Base-by-base conservation (phyloP, 2,888 invertebrate species). In the Mechanitis messenoides region DNA sequence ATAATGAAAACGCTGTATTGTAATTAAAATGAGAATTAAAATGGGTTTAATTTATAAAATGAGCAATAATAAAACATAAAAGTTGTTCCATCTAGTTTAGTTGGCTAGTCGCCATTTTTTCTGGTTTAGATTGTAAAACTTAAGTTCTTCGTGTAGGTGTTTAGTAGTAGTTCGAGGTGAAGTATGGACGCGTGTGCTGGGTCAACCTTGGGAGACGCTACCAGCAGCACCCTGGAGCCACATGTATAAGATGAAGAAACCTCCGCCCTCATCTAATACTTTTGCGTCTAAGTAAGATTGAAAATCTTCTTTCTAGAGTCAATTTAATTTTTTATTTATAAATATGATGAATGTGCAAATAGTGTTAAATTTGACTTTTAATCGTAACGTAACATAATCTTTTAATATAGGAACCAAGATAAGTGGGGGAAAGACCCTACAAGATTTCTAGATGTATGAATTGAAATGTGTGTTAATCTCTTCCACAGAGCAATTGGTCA, bases 161-260 rank as follows among this genome's bases (percentile, higher is more conserved):
- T 69, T 90, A 5, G 89, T 90, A 12, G 85, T 89, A 11, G 87
- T 89, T 0, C 76, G 87, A 0, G 89, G 89, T 0, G 89, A 90
- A 59, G 89, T 90, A 0, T 90, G 89, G 89, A 90, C 89, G 0
- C 72, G 86, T 2, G 89, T 90, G 35, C 72, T 88, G 47, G 89
- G 89, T 0, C 89, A 90, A 68, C 89, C 89, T 0, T 90, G 89
- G 89, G 89, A 90, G 72, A 78, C 81, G 1, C 72, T 90, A 0
- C 87, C 89, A 0, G 88, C 89, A 0, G 89, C 89, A 0, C 89
- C 89, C 11, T 90, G 89, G 89, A 88, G 88, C 54, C 89, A 90
- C 76, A 90, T 90, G 89, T 90, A 90, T 75, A 90, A 90, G 74
- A 89, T 87, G 88, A 90, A 90, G 79, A 83, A 84, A 53, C 89